Percentiles rank a stretch among this genome's conserved stretches.
Evolutionary conservation across 2,888 invertebrate genomes (phyloP).

Genomic region (Clanis bilineata): DNA sequence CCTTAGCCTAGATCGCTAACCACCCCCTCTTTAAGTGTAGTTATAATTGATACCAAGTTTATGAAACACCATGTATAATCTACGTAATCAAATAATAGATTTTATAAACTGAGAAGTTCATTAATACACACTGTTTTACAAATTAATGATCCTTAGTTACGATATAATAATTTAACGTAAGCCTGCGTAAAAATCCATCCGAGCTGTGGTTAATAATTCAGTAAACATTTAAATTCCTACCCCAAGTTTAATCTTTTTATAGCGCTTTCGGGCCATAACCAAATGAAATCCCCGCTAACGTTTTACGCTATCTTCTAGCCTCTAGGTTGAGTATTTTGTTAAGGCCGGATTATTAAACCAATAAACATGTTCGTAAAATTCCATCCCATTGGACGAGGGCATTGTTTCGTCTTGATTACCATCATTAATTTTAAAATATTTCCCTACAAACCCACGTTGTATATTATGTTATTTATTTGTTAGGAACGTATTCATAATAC

Average conservation of each 20-base stretch:
- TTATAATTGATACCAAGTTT: too few species aligned
- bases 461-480: too few species aligned
- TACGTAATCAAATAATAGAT: too few species aligned
- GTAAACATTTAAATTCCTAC: neutral
- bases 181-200: neutral
- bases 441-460: too few species aligned
- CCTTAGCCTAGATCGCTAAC: too few species aligned
- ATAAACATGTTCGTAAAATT: neutral
- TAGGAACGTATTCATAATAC: too few species aligned
- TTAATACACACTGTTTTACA: too few species aligned
- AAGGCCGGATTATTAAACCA: too few species aligned
- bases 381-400: neutral
- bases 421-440: too few species aligned
- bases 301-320: neutral
- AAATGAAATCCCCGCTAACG: neutral
- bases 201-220: neutral
- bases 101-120: neutral
- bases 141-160: neutral
- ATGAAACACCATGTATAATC: too few species aligned
- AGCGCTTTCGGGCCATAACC: neutral
- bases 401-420: neutral
- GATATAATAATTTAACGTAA: neutral
- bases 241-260: conserved; percentile 1
- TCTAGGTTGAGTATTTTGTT: neutral
- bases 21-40: too few species aligned